Conservation (phyloP, 2,888 invertebrate species). For the Ectropis crepuscularia region DNA sequence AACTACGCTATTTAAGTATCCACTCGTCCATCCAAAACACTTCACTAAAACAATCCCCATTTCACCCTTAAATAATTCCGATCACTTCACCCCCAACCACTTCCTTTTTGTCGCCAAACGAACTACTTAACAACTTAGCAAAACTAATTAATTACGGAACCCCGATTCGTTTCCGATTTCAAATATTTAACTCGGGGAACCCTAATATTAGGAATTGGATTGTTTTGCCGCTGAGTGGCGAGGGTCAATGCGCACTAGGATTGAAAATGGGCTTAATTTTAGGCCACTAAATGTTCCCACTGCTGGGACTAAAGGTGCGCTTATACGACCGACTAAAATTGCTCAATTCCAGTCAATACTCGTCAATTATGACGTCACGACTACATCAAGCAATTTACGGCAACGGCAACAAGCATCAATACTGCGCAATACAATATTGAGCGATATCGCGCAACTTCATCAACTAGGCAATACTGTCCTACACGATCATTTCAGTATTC, state of each 20-base stretch:
- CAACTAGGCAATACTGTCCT: no score
- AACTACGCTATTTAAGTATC: not conserved
- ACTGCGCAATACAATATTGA: no score
- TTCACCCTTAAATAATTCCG: conserved; percentile 8
- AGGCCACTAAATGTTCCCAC: no score
- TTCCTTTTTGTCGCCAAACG: conserved; percentile 33
- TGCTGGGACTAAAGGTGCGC: no score
- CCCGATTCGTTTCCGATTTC: conserved; percentile 35
- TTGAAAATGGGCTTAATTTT: no score
- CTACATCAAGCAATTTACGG: no score
- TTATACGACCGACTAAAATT: no score
- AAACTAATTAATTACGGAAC: conserved; percentile 45
- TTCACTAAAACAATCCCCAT: conserved; percentile 9
- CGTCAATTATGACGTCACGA: no score
- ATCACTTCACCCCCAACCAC: conserved; percentile 9
- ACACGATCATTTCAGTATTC: no score
- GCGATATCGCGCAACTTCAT: no score
- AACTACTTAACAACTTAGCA: conserved; percentile 45
- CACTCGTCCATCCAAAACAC: not conserved
- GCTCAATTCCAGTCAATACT: no score
- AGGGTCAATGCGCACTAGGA: not conserved
- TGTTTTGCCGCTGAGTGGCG: conserved; percentile 25
- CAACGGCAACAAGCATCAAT: no score
- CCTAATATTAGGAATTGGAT: conserved; percentile 37
- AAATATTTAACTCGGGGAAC: conserved; percentile 40